Conservation (phyloP, 2,113 vertebrate species). For the Silurus meridionalis region DNA sequence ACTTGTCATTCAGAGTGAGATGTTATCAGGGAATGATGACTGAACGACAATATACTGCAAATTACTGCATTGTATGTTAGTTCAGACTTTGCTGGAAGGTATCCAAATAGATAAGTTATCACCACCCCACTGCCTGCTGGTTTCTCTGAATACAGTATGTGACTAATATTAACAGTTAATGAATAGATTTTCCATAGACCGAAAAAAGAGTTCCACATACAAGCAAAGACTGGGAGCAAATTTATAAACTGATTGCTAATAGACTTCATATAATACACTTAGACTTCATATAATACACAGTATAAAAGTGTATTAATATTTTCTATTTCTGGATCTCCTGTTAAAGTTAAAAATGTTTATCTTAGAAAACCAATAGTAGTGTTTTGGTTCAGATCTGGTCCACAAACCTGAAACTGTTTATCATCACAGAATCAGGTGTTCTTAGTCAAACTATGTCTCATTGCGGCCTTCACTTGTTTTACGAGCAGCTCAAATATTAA, state of each 20-base stretch:
- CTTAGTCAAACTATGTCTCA: not conserved
- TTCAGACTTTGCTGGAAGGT: not conserved
- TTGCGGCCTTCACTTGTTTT: not conserved
- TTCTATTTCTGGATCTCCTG: not conserved
- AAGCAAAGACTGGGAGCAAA: not conserved
- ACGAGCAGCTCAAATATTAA: slow-evolving; percentile 13
- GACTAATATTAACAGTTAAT: not conserved
- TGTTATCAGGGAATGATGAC: not conserved
- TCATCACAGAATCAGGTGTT: not conserved
- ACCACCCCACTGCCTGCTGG: too few relatives aligned
- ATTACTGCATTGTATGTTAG: not conserved
- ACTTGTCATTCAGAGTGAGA: not conserved
- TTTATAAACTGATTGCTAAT: not conserved
- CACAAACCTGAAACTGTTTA: not conserved
- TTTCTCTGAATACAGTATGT: not conserved
- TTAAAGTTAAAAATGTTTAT: not conserved
- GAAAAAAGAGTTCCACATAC: not conserved
- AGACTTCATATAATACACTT: not conserved
- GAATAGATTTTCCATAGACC: not conserved
- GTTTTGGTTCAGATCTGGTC: not conserved
- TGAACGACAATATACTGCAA: not conserved
- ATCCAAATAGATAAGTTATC: not conserved
- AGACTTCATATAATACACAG: not conserved
- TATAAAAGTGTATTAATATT: not conserved
- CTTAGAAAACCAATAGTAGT: too few relatives aligned